Base-by-base conservation (phyloP, 2,113 vertebrate genomes). In the Pituophis catenifer region DNA sequence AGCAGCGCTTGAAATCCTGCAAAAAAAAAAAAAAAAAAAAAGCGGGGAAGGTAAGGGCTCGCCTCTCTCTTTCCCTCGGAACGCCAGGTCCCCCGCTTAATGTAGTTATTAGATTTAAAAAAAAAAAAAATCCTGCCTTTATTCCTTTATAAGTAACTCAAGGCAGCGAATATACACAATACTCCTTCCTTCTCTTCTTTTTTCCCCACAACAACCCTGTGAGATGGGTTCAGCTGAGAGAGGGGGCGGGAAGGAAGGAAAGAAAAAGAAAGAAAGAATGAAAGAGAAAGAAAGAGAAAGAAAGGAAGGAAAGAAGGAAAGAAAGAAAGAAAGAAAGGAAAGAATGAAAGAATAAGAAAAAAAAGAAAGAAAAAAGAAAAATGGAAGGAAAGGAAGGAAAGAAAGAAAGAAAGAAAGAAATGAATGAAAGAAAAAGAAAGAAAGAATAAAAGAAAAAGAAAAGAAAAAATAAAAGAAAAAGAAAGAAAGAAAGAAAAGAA, bases 181-280 rank as follows among this genome's bases (percentile, higher is more conserved):
- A n/a, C 29, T n/a, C 26, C 26, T 65, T n/a, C 62, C 62, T 70
- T 70, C 29, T 70, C 62, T 70, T 70, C 29, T 70, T 70, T 48
- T n/a, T 70, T 0, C 62, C 29, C 29, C 62, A 15, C 62, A 70
- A 70, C 26, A 2, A 70, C 12, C 62, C 29, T n/a, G 26, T 65
- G 11, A 5, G 26, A 26, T n/a, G 29, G 62, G 26, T 5, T 65
- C 62, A 65, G 62, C 4, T 0, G 9, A 11, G 10, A 4, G 3
- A 1, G 3, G 0, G 10, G 4, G 26, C 1, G 4, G 11, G 24
- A 3, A 9, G 3, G 59, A 62, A 1, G 3, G 59, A 62, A 0
- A 3, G 59, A 59, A 21, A 6, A 58, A 26, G 23, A 1, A 2
- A 26, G 8, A 4, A 24, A 3, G 58, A 3, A 26, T 26, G 58